phyloP scores from a whole-genome alignment of 2,888 invertebrate genomes.

The Xylophagus ater region DNA sequence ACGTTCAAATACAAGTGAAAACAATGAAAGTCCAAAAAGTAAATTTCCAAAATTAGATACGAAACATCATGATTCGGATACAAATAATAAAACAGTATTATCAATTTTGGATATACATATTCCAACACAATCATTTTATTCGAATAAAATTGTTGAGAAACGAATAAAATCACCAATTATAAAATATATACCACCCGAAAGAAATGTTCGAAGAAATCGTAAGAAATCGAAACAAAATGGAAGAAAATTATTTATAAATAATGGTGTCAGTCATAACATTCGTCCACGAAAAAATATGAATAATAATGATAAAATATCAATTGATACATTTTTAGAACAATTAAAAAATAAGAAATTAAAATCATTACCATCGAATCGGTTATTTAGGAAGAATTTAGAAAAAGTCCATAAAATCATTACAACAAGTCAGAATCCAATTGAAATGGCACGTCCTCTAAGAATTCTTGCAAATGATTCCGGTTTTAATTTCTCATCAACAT shows the following conservation, averaged over 20 bases:
- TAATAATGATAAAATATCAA: slow-evolving; percentile 7
- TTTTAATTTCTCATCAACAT: background rate
- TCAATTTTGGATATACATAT: slow-evolving; percentile 20
- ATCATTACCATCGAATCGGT: slow-evolving; percentile 25
- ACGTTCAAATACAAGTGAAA: background rate
- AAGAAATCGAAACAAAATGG: background rate
- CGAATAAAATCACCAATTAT: too few relatives aligned
- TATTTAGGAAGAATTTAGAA: slow-evolving; percentile 29
- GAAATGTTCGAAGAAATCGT: slow-evolving; percentile 11
- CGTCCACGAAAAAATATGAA: slow-evolving; percentile 16
- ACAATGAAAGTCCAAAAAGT: slow-evolving; percentile 2
- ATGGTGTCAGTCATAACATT: slow-evolving; percentile 32
- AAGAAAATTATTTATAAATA: slow-evolving; percentile 23
- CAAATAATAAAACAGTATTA: slow-evolving; percentile 8
- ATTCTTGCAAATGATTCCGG: background rate
- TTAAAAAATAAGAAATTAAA: slow-evolving; percentile 31
- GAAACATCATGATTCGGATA: slow-evolving; percentile 1
- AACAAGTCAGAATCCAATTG: slow-evolving; percentile 29
- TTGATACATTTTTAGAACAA: slow-evolving; percentile 27
- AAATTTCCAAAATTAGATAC: slow-evolving; percentile 1
- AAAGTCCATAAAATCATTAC: slow-evolving; percentile 30
- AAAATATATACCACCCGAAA: slow-evolving; percentile 2
- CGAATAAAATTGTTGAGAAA: too few relatives aligned
- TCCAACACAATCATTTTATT: slow-evolving; percentile 26
- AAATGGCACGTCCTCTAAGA: slow-evolving; percentile 32